Base-by-base conservation (phyloP, 2,888 invertebrate genomes). In the Apoda limacodes region DNA sequence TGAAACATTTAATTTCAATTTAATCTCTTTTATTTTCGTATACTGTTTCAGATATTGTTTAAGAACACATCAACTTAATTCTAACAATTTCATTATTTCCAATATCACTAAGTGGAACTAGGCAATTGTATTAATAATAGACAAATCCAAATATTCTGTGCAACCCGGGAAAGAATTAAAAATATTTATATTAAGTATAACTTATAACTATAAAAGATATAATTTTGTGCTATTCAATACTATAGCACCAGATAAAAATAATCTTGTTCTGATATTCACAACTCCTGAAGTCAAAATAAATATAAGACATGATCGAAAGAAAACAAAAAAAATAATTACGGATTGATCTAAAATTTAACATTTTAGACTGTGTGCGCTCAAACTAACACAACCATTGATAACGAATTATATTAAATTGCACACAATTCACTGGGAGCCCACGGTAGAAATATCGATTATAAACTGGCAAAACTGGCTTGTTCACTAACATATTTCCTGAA, bases 21-120 rank as follows among this genome's bases (percentile, higher is more conserved):
- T 56, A 52, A 26, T 53, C 40, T 63, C 58, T 67, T 53, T 78
- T 78, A 62, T 59, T 67, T 53, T 78, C 80, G 80, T 80, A 80
- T 80, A 80, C 80, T 68, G 75, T 69, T 62, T 75, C 74, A 81
- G 80, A 81, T 81, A 81, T 80, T 67, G 74, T 75, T 71, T 61
- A 59, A 70, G 72, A 78, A 80, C 72, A 78, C 74, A 71, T 71
- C 59, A 69, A 71, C 71, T 71, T 74, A 75, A 63, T 37, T 41
- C 72, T 75, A 72, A 52, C 51, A 55, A 55, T 45, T 33, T 48
- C 45, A 45, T 56, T 50, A 48, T 52, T 50, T 53, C 52, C 55
- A 51, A 66, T 61, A 69, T 55, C 52, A 52, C 59, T 60, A 60
- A 50, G 46, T 54, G 51, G 45, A 50, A 53, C 60, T 64, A 63